phyloP scores from a whole-genome alignment of 1,140 invertebrate species.

The Eciton burchellii region DNA sequence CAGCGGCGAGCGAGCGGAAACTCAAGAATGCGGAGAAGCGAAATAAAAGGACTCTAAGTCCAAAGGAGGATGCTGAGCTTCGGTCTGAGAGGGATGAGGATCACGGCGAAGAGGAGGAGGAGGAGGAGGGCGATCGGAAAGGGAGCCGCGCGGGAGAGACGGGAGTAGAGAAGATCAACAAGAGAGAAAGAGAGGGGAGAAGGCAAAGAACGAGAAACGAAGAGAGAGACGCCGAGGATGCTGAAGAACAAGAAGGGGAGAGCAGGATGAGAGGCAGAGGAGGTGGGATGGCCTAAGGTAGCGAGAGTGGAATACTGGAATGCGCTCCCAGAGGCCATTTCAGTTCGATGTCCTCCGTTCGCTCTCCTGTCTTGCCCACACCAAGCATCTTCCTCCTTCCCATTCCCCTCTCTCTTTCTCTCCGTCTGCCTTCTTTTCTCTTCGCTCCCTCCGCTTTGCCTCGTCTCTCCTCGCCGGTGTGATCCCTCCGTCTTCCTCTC shows the following conservation, averaged over 20 bases:
- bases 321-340: conserved; percentile 83
- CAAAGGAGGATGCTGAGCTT: conserved; percentile 70
- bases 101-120: conserved; percentile 34
- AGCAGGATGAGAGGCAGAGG: conserved; percentile 28
- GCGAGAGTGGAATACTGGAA: conserved; percentile 83
- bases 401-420: conserved; percentile 39
- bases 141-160: conserved; percentile 27
- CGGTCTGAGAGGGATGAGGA: conserved; percentile 66
- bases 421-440: conserved; percentile 58
- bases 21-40: conserved; percentile 76
- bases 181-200: conserved; percentile 4
- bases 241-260: conserved; percentile 43
- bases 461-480: conserved; percentile 10
- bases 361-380: conserved; percentile 75
- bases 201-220: conserved; percentile 54
- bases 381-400: conserved; percentile 65
- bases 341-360: conserved; percentile 85
- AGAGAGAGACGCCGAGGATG: conserved; percentile 48
- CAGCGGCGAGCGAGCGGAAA: conserved; percentile 69
- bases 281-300: conserved; percentile 75
- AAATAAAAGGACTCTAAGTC: conserved; percentile 76
- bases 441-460: conserved; percentile 14
- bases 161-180: background rate
- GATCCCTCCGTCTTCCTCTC: conserved; percentile 4
- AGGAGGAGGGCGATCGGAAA: conserved; percentile 33